These are phyloP conservation scores for Spea bombifrons DNA, from an alignment of 2,113 vertebrate genomes.

Conservation along the genomic window DNA sequence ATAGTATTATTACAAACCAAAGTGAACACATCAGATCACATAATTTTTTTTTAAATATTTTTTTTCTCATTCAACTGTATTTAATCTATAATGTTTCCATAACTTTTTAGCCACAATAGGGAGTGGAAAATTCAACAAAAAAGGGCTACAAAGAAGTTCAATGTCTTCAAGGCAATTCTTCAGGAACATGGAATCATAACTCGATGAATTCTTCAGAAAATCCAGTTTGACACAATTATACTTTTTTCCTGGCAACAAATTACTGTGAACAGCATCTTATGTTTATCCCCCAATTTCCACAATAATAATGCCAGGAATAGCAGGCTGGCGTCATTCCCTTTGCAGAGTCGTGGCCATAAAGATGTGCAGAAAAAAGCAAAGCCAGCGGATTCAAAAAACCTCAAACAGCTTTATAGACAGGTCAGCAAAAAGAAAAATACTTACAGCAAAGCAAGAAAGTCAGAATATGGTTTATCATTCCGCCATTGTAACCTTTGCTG, in stretches of 20 bases:
- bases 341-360: constrained; percentile 42
- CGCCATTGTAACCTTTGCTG: constrained; percentile 31
- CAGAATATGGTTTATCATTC: constrained; percentile 37
- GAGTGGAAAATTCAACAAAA: constrained; percentile 24
- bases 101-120: constrained; percentile 4
- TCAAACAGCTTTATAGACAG: constrained; percentile 48
- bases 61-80: background rate
- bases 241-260: constrained; percentile 43
- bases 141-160: constrained; percentile 11
- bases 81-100: background rate
- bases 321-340: constrained; percentile 44
- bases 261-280: constrained; percentile 43
- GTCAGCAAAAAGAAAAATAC: constrained; percentile 43
- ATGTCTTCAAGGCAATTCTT: constrained; percentile 17
- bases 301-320: constrained; percentile 48
- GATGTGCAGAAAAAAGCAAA: constrained; percentile 44
- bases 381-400: constrained; percentile 46
- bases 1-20: no score
- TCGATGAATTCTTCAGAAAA: constrained; percentile 41
- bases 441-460: constrained; percentile 35
- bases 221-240: constrained; percentile 41
- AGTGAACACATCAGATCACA: no score
- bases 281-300: constrained; percentile 48
- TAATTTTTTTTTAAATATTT: no score
- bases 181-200: constrained; percentile 36